phyloP scores from a whole-genome alignment of 1,140 invertebrate genomes.

The Megalopta genalis region DNA sequence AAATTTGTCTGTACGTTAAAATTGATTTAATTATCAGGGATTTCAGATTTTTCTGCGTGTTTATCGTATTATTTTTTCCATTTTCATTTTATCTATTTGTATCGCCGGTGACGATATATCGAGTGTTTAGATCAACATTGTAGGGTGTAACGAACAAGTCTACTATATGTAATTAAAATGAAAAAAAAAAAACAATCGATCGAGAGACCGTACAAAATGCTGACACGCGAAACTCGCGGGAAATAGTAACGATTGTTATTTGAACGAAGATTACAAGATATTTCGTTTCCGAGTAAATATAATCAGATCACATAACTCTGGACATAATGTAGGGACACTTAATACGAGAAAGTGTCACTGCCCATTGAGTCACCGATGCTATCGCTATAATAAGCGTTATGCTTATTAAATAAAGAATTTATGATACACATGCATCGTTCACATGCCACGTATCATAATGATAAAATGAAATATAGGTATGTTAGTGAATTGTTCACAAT shows the following conservation, averaged over 20 bases:
- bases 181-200: not conserved
- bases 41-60: not conserved
- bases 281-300: not conserved
- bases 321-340: not conserved
- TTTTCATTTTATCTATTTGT: not conserved
- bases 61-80: not conserved
- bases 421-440: not conserved
- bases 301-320: not conserved
- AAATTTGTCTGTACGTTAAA: not conserved
- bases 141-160: not conserved
- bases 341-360: not conserved
- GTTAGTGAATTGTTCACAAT: too few relatives aligned
- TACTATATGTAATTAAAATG: not conserved
- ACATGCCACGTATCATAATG: not conserved
- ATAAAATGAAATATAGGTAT: not conserved
- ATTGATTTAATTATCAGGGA: too few relatives aligned
- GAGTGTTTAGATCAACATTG: not conserved
- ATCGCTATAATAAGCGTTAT: constrained; percentile 20
- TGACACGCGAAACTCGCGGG: not conserved
- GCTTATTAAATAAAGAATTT: constrained; percentile 19
- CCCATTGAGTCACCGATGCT: constrained; percentile 14
- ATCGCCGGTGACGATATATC: not conserved
- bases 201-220: not conserved
- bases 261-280: not conserved
- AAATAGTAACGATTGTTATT: not conserved